A percentile compares a stretch with the other conserved stretches of the same genome.
Conservation (phyloP, 2,113 vertebrate genomes). For the Psittacus erithacus region DNA sequence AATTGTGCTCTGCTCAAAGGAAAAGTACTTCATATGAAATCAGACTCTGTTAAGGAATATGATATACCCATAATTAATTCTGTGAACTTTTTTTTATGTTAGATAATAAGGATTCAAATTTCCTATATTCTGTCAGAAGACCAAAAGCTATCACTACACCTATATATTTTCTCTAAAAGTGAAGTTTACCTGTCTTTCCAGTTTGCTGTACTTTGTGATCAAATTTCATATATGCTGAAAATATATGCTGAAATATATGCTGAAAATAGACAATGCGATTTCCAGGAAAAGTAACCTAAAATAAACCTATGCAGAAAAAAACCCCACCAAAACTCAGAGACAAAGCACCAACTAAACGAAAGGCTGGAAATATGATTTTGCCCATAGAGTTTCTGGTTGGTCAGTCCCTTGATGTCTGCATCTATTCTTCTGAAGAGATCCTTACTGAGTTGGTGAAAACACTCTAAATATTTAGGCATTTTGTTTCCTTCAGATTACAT, state of each 20-base stretch:
- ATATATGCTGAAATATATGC: no score
- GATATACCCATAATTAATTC: not conserved
- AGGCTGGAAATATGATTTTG: not conserved
- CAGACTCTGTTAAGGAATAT: not conserved
- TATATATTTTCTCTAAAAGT: not conserved
- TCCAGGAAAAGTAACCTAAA: not conserved
- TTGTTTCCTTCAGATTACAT: not conserved
- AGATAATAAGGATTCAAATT: not conserved
- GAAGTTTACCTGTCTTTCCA: not conserved
- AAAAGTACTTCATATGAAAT: not conserved
- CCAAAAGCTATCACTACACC: not conserved
- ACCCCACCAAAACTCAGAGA: not conserved
- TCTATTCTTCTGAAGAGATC: not conserved
- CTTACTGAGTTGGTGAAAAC: not conserved
- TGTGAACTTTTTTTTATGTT: not conserved
- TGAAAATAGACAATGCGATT: not conserved
- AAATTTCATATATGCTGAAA: not conserved
- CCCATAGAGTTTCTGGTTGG: not conserved
- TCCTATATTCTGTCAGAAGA: not conserved
- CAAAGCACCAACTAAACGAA: not conserved
- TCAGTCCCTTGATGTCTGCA: not conserved
- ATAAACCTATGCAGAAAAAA: not conserved
- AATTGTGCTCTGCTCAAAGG: not conserved
- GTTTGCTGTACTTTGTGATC: not conserved
- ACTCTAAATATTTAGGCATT: not conserved